A percentile compares a stretch with the other conserved stretches of the same genome.
These are phyloP conservation scores for Lichenostomus cassidix DNA, from an alignment of 2,113 vertebrate species.

Conservation along the genomic window DNA sequence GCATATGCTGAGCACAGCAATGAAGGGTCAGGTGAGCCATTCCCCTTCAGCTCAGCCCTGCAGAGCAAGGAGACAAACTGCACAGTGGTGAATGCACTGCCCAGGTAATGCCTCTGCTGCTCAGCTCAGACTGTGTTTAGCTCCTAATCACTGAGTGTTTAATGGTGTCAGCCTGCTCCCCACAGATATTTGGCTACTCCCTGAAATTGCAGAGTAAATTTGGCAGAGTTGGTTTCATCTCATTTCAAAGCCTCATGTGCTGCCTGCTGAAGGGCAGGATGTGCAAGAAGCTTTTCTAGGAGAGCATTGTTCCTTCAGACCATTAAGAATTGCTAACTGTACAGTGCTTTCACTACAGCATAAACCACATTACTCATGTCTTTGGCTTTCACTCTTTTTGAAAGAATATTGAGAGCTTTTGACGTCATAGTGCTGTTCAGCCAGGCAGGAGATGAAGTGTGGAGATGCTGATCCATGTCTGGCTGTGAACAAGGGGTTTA, in stretches of 20 bases:
- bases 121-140: not conserved
- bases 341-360: not conserved
- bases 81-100: not conserved
- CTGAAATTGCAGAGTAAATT: not conserved
- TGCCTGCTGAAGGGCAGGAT: not conserved
- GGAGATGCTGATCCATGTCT: not conserved
- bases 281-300: not conserved
- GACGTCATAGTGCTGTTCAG: not conserved
- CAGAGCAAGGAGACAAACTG: not conserved
- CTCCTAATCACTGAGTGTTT: not conserved
- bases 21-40: not conserved
- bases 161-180: not conserved
- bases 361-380: not conserved
- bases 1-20: not conserved
- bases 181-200: conserved; percentile 4
- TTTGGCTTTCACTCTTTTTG: not conserved
- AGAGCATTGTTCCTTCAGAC: not conserved
- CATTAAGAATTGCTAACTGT: not conserved
- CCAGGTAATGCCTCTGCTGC: not conserved
- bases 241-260: not conserved
- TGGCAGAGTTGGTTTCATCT: conserved; percentile 5
- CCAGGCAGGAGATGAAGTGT: not conserved
- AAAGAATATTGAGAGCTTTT: not conserved
- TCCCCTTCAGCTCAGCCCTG: not conserved
- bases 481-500: not conserved